phyloP scores from a whole-genome alignment of 2,888 invertebrate genomes.

The Aphidius colemani region DNA sequence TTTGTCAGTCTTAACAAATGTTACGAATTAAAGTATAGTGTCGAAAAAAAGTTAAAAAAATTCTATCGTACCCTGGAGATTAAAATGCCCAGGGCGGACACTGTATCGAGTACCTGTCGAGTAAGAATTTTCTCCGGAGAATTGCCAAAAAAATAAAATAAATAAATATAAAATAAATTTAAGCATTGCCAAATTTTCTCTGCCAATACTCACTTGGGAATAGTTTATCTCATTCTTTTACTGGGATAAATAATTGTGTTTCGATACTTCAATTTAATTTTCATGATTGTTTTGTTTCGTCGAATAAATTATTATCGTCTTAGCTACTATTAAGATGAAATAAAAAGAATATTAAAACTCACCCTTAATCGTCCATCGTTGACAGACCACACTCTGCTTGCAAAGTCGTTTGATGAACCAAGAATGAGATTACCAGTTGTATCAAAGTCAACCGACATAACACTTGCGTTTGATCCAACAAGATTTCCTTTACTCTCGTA shows the following conservation, averaged over 20 bases:
- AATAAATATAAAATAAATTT: background rate
- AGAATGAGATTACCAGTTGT: slow-evolving; percentile 84
- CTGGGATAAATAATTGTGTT: background rate
- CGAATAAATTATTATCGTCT: background rate
- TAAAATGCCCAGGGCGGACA: slow-evolving; percentile 10
- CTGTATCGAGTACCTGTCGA: slow-evolving; percentile 22
- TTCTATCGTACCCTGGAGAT: slow-evolving; percentile 10
- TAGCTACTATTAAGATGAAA: background rate
- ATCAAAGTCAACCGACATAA: slow-evolving; percentile 97
- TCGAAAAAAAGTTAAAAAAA: slow-evolving; percentile 1
- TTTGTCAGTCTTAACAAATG: slow-evolving; percentile 16
- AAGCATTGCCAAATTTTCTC: slow-evolving; percentile 2
- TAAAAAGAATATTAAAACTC: slow-evolving; percentile 56
- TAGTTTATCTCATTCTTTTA: slow-evolving; percentile 3
- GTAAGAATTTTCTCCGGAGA: slow-evolving; percentile 9
- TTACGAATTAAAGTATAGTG: too few species aligned
- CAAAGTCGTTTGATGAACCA: slow-evolving; percentile 95
- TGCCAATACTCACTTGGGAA: background rate
- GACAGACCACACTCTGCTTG: slow-evolving; percentile 94
- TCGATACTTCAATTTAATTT: background rate
- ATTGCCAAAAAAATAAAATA: background rate
- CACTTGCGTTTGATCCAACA: slow-evolving; percentile 92
- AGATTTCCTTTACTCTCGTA: slow-evolving; percentile 78
- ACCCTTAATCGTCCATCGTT: slow-evolving; percentile 90
- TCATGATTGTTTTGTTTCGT: background rate